These are phyloP conservation scores for Reticulitermes speratus DNA, from an alignment of 1,140 invertebrate species.

Conservation along the genomic window DNA sequence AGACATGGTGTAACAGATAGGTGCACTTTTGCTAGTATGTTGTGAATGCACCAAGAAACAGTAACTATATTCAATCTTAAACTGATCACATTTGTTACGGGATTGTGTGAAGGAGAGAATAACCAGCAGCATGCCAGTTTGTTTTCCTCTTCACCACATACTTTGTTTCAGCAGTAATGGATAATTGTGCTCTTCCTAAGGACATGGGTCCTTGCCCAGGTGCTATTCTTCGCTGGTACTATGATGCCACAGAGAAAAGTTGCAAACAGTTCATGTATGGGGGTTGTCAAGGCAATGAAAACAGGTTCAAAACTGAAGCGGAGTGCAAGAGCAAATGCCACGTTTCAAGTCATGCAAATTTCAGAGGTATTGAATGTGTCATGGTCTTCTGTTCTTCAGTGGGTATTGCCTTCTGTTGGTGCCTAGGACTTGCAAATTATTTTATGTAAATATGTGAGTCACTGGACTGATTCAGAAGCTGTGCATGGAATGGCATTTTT, in stretches of 20 bases:
- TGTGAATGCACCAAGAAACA: too few species aligned
- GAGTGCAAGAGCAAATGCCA: conserved; percentile 59
- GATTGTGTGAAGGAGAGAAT: not conserved
- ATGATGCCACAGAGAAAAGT: conserved; percentile 52
- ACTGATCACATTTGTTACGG: too few species aligned
- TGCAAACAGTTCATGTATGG: conserved; percentile 63
- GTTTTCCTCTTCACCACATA: conserved; percentile 24
- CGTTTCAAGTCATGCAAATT: conserved; percentile 42
- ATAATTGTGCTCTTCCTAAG: conserved; percentile 56
- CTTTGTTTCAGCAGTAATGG: conserved; percentile 47
- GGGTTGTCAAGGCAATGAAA: conserved; percentile 66
- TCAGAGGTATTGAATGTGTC: conserved; percentile 32
- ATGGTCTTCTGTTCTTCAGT: not conserved
- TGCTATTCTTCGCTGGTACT: conserved; percentile 59
- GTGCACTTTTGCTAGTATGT: too few species aligned
- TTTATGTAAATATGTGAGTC: not conserved
- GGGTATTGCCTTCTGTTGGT: conserved; percentile 22
- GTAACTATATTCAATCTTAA: too few species aligned
- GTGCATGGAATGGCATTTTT: conserved; percentile 10
- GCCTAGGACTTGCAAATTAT: conserved; percentile 26
- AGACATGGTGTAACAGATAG: too few species aligned
- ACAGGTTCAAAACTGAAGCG: conserved; percentile 60
- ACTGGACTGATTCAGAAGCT: conserved; percentile 4
- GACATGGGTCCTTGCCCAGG: conserved; percentile 57
- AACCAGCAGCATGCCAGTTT: not conserved